A percentile compares a stretch with the other conserved stretches of the same genome.
Conservation (phyloP, 2,113 vertebrate species). For the Acrocephalus arundinaceus region DNA sequence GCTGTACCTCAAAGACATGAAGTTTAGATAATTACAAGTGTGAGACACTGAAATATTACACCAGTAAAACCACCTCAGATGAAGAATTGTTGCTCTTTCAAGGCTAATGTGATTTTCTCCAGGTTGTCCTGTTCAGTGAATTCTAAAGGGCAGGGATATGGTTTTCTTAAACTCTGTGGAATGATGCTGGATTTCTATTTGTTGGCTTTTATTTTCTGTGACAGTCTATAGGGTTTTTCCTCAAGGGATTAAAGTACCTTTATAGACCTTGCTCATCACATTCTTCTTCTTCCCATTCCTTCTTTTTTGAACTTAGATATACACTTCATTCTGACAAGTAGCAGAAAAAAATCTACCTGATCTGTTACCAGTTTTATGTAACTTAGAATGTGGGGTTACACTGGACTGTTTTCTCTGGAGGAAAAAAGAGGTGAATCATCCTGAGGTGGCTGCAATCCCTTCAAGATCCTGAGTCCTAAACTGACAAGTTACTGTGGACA, state of each 20-base stretch:
- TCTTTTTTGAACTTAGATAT: background rate
- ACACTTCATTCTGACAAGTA: background rate
- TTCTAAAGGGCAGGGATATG: background rate
- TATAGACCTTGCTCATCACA: background rate
- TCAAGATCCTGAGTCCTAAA: background rate
- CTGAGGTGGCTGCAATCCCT: background rate
- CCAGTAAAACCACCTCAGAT: background rate
- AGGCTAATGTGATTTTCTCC: slow-evolving; percentile 4
- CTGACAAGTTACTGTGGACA: background rate
- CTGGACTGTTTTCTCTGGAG: background rate
- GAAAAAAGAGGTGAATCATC: background rate
- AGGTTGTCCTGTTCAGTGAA: background rate
- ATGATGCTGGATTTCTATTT: background rate
- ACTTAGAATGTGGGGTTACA: background rate
- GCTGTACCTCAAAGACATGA: background rate
- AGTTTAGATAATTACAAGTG: background rate
- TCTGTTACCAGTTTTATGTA: background rate
- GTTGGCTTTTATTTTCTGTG: background rate
- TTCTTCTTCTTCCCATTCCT: background rate
- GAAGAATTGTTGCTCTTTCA: slow-evolving; percentile 21
- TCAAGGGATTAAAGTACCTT: background rate
- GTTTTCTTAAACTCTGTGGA: background rate
- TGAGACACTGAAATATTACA: background rate
- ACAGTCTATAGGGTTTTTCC: background rate
- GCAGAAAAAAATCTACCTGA: background rate